phyloP scores from a whole-genome alignment of 2,797 vertebrate species.

The Dallia pectoralis region DNA sequence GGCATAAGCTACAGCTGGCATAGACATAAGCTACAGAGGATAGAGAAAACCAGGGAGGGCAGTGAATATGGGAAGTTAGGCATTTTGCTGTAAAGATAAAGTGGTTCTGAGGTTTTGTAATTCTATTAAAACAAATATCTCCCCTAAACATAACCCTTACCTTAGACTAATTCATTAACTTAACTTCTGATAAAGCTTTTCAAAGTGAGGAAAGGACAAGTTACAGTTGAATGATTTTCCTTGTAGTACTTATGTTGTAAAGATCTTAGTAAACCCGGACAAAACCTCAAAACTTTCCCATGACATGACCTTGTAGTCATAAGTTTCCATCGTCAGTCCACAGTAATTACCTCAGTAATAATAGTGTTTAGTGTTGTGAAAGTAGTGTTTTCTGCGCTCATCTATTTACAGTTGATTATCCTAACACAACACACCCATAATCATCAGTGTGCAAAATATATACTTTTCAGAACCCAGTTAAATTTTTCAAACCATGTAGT shows the following conservation, averaged over 20 bases:
- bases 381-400: constrained; percentile 1
- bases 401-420: background rate
- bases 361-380: constrained; percentile 20
- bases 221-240: background rate
- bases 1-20: background rate
- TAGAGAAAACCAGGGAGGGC: no score
- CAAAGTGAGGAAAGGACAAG: no score
- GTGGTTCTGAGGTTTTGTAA: no score
- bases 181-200: no score
- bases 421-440: background rate
- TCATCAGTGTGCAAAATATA: background rate
- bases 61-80: no score
- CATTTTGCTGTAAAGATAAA: no score
- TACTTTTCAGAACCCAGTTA: background rate
- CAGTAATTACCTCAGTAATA: constrained; percentile 15
- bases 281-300: background rate
- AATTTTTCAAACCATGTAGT: background rate
- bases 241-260: background rate
- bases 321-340: constrained; percentile 3
- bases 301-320: constrained; percentile 1
- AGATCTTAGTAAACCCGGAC: background rate
- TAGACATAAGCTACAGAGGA: background rate
- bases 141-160: background rate
- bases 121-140: no score
- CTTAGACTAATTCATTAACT: no score